phyloP scores from a whole-genome alignment of 2,113 vertebrate genomes.

The Lampris incognitus region DNA sequence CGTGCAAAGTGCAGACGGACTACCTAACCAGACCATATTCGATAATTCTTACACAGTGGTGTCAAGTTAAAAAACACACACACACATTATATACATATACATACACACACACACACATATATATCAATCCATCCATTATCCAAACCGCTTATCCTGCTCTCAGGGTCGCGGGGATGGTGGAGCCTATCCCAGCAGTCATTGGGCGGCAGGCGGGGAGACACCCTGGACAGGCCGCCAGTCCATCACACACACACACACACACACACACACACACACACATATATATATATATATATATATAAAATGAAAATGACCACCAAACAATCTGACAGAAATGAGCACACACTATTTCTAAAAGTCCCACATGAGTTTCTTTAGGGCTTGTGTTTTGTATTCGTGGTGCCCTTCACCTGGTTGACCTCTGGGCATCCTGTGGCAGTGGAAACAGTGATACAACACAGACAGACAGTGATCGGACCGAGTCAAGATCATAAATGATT shows the following conservation, averaged over 20 bases:
- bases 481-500: constrained; percentile 64
- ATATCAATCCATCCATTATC: too few relatives aligned
- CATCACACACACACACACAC: too few relatives aligned
- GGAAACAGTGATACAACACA: constrained; percentile 55
- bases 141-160: too few relatives aligned
- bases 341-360: background rate
- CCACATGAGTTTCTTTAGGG: background rate
- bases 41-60: constrained; percentile 5
- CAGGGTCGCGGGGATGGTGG: too few relatives aligned
- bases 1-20: background rate
- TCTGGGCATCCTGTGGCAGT: constrained; percentile 15
- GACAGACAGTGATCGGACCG: constrained; percentile 47
- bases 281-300: background rate
- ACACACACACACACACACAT: too few relatives aligned
- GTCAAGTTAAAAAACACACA: background rate
- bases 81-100: too few relatives aligned
- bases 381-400: background rate
- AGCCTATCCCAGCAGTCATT: too few relatives aligned
- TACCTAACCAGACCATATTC: constrained; percentile 1
- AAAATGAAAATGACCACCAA: background rate
- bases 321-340: constrained; percentile 1
- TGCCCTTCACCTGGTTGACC: background rate
- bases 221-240: too few relatives aligned
- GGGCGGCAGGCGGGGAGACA: too few relatives aligned
- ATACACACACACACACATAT: too few relatives aligned